Conservation (phyloP, 2,113 vertebrate genomes). For the Numida meleagris region DNA sequence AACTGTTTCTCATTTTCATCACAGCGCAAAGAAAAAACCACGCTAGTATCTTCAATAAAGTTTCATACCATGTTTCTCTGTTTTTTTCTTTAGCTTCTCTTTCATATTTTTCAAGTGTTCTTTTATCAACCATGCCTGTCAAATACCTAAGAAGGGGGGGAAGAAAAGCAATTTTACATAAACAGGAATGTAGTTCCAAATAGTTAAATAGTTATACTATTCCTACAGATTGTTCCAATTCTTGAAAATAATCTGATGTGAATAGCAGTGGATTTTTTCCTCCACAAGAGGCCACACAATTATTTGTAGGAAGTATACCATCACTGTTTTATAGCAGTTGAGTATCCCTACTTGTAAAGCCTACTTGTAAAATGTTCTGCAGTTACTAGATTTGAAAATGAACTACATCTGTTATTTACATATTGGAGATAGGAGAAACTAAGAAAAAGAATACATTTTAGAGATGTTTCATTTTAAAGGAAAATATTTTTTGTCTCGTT, state of each 20-base stretch:
- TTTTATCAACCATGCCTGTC: conserved; percentile 99
- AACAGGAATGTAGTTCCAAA: background rate
- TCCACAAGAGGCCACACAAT: background rate
- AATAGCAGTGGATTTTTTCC: background rate
- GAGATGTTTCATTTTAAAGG: no score
- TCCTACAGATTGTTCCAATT: background rate
- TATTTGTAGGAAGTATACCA: background rate
- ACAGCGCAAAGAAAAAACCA: background rate
- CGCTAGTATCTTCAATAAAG: background rate
- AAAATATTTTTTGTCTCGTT: background rate
- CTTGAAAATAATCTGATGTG: background rate
- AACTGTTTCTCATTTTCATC: background rate
- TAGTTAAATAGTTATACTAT: background rate
- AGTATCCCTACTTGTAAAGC: background rate
- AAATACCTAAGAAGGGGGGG: conserved; percentile 85
- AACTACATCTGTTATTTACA: background rate
- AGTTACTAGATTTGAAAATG: background rate
- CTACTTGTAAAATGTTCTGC: background rate
- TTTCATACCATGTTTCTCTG: conserved; percentile 96
- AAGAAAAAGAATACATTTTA: no score
- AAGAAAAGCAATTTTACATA: background rate
- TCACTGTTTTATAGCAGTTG: background rate
- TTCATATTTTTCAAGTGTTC: conserved; percentile 99
- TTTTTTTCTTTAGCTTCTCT: conserved; percentile 99
- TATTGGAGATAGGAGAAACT: background rate